Base-by-base conservation (phyloP, 2,113 vertebrate species). In the Cryptotis parvus region DNA sequence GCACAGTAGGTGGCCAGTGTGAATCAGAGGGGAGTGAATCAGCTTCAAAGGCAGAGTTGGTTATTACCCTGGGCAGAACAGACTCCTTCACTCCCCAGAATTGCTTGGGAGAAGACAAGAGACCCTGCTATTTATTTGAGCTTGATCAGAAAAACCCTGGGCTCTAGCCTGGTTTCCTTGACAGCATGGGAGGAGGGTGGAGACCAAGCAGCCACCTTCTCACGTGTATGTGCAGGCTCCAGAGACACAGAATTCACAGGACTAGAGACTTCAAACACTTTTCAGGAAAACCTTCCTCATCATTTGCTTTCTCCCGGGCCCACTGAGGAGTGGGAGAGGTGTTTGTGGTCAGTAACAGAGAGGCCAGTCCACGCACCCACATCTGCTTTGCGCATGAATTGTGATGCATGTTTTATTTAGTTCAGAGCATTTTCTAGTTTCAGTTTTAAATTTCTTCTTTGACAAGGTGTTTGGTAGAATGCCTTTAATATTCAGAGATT, bases 381-480 rank as follows among this genome's bases (percentile, higher is more conserved):
- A 33, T 20, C 37, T 55, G 27, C 75, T 79, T 58, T 58, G 55
- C 16, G 18, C 55, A 20, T 22, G 24, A 16, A 58, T 3, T 18
- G 5, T 24, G 2, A 58, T 58, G 18, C 18, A 58, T 22, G 22
- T 92, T 92, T 89, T 39, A 86, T 70, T 81, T 70, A 55, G 41
- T 49, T 83, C 39, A 84, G 76, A 87, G 68, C 16, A 80, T 12
- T 83, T 89, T 74, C 35, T 80, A 41, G 52, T 79, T 77, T 85
- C 33, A n/a, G 20, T 58, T 20, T 58, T 20, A 58, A 24, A 58
- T 16, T 81, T 85, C 52, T 81, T 91, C 52, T 81, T 91, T 77
- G 61, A 84, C 35, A 4, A 4, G n/a, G 89, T 84, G 37, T 66
- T 90, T 87, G 43, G 26, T 37, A 84, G 61, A 52, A 4, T 49